Conservation (phyloP, 2,888 invertebrate genomes). For the Macrosoma leucophasiata region DNA sequence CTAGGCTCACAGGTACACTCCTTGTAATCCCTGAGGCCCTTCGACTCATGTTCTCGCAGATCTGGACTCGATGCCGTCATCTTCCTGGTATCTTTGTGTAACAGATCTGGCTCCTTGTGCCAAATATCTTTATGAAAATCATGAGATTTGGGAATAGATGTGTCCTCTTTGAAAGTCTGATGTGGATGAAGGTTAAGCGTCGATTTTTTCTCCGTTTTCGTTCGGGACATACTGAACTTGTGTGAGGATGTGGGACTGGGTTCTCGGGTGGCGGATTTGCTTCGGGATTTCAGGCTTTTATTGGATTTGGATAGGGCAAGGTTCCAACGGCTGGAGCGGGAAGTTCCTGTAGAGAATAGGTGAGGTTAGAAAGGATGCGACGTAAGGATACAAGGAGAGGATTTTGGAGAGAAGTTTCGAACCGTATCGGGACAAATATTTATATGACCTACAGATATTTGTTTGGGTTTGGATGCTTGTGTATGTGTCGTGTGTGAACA, state of each 20-base stretch:
- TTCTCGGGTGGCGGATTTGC: conserved; percentile 25
- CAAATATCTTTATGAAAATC: too few relatives aligned
- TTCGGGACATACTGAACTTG: background rate
- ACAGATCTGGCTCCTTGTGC: conserved; percentile 3
- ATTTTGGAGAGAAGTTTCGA: too few relatives aligned
- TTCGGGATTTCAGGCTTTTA: conserved; percentile 19
- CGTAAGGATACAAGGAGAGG: too few relatives aligned
- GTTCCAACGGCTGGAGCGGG: conserved; percentile 12
- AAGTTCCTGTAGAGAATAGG: conserved; percentile 35
- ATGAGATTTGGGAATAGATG: too few relatives aligned
- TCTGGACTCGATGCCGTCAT: conserved; percentile 13
- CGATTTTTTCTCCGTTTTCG: too few relatives aligned
- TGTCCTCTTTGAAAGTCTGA: too few relatives aligned
- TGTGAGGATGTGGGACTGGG: conserved; percentile 1
- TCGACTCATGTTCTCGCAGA: conserved; percentile 2
- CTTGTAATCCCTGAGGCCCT: background rate
- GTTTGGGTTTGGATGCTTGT: too few relatives aligned
- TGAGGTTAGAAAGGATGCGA: conserved; percentile 18
- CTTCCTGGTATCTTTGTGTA: conserved; percentile 5
- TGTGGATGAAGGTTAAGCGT: too few relatives aligned
- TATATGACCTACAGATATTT: too few relatives aligned
- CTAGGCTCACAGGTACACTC: conserved; percentile 9
- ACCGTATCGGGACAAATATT: too few relatives aligned
- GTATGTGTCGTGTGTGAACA: too few relatives aligned
- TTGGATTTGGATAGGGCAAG: conserved; percentile 14